Base-by-base conservation (phyloP, 2,888 invertebrate species). In the Odontomyia ornata region DNA sequence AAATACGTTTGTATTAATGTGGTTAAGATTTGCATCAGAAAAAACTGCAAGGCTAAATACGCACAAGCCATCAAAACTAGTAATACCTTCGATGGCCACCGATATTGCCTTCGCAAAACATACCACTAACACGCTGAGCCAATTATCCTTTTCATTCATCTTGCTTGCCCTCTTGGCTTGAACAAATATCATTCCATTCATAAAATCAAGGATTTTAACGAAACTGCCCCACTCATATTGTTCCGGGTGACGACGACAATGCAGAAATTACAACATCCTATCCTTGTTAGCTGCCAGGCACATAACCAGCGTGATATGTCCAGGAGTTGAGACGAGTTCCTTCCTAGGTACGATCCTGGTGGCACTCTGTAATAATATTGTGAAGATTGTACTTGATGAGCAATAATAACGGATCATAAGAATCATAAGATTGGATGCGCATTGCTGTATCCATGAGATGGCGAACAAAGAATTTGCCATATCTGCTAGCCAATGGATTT, bases 341-440 rank as follows among this genome's bases (percentile, higher is more conserved):
- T 25, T 60, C 23, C 21, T 25, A 60, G 25, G 28, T 30, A 64
- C 15, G 7, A 30, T 28, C 30, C 30, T 43, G 21, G 18, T 67
- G 43, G 9, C 21, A 18, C 21, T 43, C 21, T 13, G 11, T 21
- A 67, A 43, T 67, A 36, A n/a, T 7, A 67, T 67, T 67, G 21
- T 67, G 67, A 30, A 43, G 43, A 67, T 67, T 67, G 67, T 28
- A 64, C 15, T 64, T 64, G 64, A 64, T 64, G 64, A 30, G 36
- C 64, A 64, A 64, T 64, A 64, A 64, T 64, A 9, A 11, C n/a
- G 64, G 64, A 28, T 64, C 36, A 67, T 9, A 43, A 43, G 18
- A 67, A 67, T 43, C 67, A 67, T 18, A n/a, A 43, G 67, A 43
- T 18, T 13, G 18, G 25, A 3, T 60, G 3, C 13, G 11, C 57